Percentiles rank a stretch among this genome's conserved stretches.
Conservation (phyloP, 2,888 invertebrate genomes). For the Dasypogon diadema region DNA sequence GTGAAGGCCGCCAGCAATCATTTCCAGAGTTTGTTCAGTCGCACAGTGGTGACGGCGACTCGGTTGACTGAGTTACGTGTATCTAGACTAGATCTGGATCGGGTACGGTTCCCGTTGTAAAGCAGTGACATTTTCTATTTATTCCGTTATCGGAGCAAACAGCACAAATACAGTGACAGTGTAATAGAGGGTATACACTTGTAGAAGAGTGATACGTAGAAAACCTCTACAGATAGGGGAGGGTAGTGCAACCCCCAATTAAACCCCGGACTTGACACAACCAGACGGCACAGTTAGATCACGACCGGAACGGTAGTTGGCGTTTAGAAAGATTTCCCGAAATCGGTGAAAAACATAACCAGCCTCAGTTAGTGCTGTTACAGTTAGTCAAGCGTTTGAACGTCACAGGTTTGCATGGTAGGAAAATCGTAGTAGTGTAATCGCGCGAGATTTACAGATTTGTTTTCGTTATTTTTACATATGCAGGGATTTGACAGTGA, state of each 20-base stretch:
- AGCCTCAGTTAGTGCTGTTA: background rate
- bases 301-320: slow-evolving; percentile 37
- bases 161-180: slow-evolving; percentile 8
- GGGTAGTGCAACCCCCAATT: background rate
- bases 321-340: slow-evolving; percentile 36
- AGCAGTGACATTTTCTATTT: slow-evolving; percentile 31
- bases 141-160: slow-evolving; percentile 14
- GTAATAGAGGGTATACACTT: background rate
- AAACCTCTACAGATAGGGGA: background rate
- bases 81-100: slow-evolving; percentile 1
- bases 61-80: slow-evolving; percentile 43
- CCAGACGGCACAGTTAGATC: slow-evolving; percentile 36
- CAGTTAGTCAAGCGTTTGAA: slow-evolving; percentile 23
- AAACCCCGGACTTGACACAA: slow-evolving; percentile 2
- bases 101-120: slow-evolving; percentile 2
- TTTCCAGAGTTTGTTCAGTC: slow-evolving; percentile 43
- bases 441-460: slow-evolving; percentile 40
- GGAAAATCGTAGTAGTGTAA: slow-evolving; percentile 16
- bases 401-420: background rate
- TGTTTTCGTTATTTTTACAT: background rate
- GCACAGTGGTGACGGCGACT: slow-evolving; percentile 42
- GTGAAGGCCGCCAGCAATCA: slow-evolving; percentile 42
- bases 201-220: slow-evolving; percentile 14
- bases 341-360: slow-evolving; percentile 44
- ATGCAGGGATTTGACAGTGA: background rate